Evolutionary conservation across 2,113 vertebrate species (phyloP).

Genomic region (Ibidorhyncha struthersii): DNA sequence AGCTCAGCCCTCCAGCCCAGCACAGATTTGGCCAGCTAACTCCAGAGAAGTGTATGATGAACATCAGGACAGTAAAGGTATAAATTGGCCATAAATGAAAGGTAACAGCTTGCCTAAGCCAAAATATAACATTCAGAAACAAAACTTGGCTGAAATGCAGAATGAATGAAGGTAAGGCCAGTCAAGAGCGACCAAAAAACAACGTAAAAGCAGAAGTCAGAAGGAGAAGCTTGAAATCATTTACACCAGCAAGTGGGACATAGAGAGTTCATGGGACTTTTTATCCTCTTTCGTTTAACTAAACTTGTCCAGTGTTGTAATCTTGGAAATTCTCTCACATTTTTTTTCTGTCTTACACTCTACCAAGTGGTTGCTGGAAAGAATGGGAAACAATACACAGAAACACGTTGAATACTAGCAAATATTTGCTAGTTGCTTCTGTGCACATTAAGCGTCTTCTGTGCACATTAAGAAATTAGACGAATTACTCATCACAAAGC

Average conservation of each 20-base stretch:
- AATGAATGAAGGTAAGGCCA: background rate
- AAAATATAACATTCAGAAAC: background rate
- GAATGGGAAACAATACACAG: background rate
- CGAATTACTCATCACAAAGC: background rate
- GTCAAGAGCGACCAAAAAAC: background rate
- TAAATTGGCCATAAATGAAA: background rate
- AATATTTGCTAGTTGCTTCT: background rate
- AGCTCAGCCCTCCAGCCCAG: background rate
- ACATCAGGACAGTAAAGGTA: background rate
- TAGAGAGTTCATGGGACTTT: background rate
- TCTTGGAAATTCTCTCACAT: background rate
- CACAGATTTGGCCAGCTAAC: background rate
- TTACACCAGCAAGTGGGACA: background rate
- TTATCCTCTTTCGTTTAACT: background rate
- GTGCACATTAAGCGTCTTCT: background rate
- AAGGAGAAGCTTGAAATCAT: background rate
- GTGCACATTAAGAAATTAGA: background rate
- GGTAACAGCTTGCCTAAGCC: background rate
- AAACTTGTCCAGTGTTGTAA: background rate
- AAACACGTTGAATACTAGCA: background rate
- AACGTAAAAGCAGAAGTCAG: background rate
- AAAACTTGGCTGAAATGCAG: background rate
- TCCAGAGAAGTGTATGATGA: too few relatives aligned
- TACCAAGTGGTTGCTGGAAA: background rate
- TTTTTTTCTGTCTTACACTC: background rate